Conservation (phyloP, 1,140 invertebrate species). For the Macrotrachela quadricornifera region DNA sequence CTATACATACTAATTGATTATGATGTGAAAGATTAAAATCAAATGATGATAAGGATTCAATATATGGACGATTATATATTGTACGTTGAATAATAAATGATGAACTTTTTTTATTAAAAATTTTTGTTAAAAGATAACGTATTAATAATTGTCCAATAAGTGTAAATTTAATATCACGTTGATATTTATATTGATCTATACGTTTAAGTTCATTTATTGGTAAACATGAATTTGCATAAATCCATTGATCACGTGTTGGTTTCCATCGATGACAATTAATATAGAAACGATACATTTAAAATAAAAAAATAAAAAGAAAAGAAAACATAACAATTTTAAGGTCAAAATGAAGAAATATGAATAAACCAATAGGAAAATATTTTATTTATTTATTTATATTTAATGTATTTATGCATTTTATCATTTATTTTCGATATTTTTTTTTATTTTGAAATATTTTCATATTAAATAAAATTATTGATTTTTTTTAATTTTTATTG, state of each 20-base stretch:
- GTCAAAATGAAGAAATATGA: too few species aligned
- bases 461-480: too few species aligned
- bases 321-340: too few species aligned
- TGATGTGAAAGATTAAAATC: conserved; percentile 75
- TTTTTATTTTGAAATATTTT: too few species aligned
- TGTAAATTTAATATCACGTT: conserved; percentile 3
- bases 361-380: too few species aligned
- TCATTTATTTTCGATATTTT: too few species aligned
- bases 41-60: conserved; percentile 13
- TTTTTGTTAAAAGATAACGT: background rate
- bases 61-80: conserved; percentile 35
- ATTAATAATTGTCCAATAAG: conserved; percentile 1
- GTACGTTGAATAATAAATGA: conserved; percentile 12
- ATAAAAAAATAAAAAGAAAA: too few species aligned
- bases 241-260: background rate
- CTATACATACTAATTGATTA: conserved; percentile 38
- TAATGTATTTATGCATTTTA: too few species aligned
- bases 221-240: background rate
- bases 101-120: background rate
- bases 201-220: background rate
- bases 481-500: too few species aligned
- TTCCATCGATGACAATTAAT: conserved; percentile 1
- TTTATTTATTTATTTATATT: too few species aligned
- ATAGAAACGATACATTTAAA: background rate
- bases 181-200: background rate